Base-by-base conservation (phyloP, 1,140 invertebrate species). In the Asbolus verrucosus region DNA sequence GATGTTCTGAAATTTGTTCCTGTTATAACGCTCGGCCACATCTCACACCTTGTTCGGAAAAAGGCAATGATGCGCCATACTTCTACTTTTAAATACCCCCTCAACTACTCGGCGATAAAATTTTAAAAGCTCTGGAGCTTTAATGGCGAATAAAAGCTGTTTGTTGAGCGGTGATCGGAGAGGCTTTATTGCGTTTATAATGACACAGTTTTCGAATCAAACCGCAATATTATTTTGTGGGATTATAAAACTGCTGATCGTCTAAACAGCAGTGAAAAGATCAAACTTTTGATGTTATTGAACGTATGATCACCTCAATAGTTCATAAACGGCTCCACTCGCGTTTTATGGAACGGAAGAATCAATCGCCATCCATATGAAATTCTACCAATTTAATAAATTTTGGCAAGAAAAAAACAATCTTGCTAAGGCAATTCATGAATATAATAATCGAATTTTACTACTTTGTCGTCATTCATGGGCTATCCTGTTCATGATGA, bases 1-100 rank as follows among this genome's bases (percentile, higher is more conserved):
- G 13, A 46, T 14, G 46, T 54, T 21, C 19, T 11, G 46, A 14
- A 54, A 54, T 54, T 54, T 54, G 46, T 54, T 27, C 46, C 46
- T 54, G 46, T 21, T 27, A 54, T 27, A 27, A 54, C 14, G 21
- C 11, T 27, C 19, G 1, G 46, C 27, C 46, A 27, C 46, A 54
- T 6, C 27, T 54, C 33, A 11, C 33, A 36, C 33, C n/a, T 27
- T 27, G 2, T 27, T 21, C 4, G 19, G 8, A 19, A 16, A 27
- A 9, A 11, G 2, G 46, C 0, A 13, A 27, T 54, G 19, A 11
- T 9, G 5, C 16, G 8, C 21, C 21, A 27, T 3, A 9, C 1
- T 50, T 50, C 21, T 6, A 27, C 46, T n/a, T 36, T 36, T 6
- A 36, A n/a, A 11, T 36, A 36, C 6, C 33, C 24, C 24, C 24